Evolutionary conservation across 53 echinoderm and acorn worm species (phyloP).

Genomic region (Mesocentrotus franciscanus): DNA sequence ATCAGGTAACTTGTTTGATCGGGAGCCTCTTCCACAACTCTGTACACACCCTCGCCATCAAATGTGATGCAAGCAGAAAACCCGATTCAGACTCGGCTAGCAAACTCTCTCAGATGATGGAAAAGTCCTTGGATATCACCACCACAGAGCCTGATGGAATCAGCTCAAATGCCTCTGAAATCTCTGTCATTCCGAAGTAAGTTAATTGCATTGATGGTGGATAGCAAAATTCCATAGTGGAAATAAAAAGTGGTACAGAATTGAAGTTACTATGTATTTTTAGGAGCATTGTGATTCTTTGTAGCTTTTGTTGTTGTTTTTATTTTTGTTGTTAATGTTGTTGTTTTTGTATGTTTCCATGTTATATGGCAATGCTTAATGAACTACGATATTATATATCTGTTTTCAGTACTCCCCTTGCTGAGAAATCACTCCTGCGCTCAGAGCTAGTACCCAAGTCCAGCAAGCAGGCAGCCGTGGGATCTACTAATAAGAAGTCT

Average conservation of each 20-base stretch:
- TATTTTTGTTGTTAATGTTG: too few relatives aligned
- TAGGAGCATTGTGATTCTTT: too few relatives aligned
- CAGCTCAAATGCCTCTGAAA: not conserved
- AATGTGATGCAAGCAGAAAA: constrained; percentile 33
- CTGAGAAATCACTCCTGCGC: constrained; percentile 80
- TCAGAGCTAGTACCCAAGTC: constrained; percentile 76
- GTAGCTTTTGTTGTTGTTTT: too few relatives aligned
- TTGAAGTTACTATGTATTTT: too few relatives aligned
- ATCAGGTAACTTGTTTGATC: constrained; percentile 81
- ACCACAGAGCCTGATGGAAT: not conserved
- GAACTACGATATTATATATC: not conserved
- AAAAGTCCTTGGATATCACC: constrained; percentile 25
- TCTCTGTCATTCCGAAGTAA: constrained; percentile 77
- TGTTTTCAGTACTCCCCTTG: constrained; percentile 61
- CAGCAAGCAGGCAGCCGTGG: constrained; percentile 42
- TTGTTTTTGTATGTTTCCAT: too few relatives aligned
- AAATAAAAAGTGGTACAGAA: not conserved
- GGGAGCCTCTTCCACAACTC: constrained; percentile 88
- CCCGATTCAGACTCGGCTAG: not conserved
- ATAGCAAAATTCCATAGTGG: not conserved
- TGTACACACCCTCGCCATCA: constrained; percentile 72
- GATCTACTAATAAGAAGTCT: constrained; percentile 63
- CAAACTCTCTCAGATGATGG: constrained; percentile 52
- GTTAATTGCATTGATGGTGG: not conserved
- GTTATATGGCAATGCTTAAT: too few relatives aligned